Evolutionary conservation across 1,140 invertebrate species (phyloP).

Genomic region (Cydia amplana): DNA sequence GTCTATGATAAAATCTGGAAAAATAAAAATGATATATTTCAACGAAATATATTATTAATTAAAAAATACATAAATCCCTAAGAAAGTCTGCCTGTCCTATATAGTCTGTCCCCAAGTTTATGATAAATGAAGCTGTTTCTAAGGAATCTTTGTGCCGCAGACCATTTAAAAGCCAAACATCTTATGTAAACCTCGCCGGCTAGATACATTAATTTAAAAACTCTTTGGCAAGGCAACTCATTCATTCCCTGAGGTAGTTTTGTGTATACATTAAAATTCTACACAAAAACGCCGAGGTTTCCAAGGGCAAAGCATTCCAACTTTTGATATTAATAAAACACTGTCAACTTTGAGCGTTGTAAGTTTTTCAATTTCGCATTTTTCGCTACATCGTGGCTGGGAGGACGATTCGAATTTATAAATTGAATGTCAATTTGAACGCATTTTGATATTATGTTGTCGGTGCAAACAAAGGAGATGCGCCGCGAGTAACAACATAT

Average conservation of each 20-base stretch:
- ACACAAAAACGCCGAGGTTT: not conserved
- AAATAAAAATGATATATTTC: too few relatives aligned
- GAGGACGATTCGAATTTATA: not conserved
- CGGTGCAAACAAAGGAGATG: too few relatives aligned
- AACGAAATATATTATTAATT: too few relatives aligned
- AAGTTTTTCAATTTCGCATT: not conserved
- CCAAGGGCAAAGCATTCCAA: conserved; percentile 3
- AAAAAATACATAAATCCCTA: too few relatives aligned
- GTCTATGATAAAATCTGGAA: too few relatives aligned
- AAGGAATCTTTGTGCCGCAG: not conserved
- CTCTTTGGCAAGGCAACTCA: not conserved
- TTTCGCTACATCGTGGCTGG: not conserved
- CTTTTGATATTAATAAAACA: conserved; percentile 2
- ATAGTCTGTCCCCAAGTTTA: too few relatives aligned
- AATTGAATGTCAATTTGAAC: too few relatives aligned
- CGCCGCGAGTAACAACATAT: too few relatives aligned
- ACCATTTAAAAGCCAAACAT: not conserved
- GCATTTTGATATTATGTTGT: too few relatives aligned
- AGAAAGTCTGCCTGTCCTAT: too few relatives aligned
- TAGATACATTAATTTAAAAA: conserved; percentile 6
- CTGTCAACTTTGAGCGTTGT: not conserved
- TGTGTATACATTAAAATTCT: not conserved
- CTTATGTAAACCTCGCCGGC: not conserved
- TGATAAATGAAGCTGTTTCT: too few relatives aligned
- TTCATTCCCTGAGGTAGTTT: not conserved